These are phyloP conservation scores for Fistularia commersonii DNA, from an alignment of 2,797 vertebrate genomes.

Conservation along the genomic window DNA sequence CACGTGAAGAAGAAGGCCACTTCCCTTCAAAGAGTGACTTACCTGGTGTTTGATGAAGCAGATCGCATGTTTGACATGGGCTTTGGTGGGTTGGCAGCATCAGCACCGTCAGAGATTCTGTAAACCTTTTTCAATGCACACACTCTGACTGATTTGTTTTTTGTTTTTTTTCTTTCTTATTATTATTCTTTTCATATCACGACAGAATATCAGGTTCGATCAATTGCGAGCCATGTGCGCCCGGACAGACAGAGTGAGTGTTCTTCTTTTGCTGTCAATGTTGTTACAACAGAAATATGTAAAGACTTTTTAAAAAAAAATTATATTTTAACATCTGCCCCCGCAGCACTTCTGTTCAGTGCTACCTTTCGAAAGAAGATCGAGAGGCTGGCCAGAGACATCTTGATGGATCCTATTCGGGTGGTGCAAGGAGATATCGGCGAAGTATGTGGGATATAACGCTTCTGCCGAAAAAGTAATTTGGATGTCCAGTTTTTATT, in stretches of 20 bases:
- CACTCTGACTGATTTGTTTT: too few relatives aligned
- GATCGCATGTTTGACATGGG: slow-evolving; percentile 99
- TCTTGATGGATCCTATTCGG: slow-evolving; percentile 92
- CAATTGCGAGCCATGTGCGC: slow-evolving; percentile 92
- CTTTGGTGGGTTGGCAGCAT: slow-evolving; percentile 80
- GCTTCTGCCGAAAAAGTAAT: background rate
- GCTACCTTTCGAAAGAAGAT: slow-evolving; percentile 99
- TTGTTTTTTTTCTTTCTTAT: background rate
- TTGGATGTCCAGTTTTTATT: too few relatives aligned
- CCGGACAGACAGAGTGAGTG: slow-evolving; percentile 97
- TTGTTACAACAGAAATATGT: too few relatives aligned
- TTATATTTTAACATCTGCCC: background rate
- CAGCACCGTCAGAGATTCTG: background rate
- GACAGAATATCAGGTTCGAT: slow-evolving; percentile 96
- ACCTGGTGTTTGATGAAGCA: slow-evolving; percentile 98
- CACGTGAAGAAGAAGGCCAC: slow-evolving; percentile 99
- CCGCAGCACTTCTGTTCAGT: slow-evolving; percentile 93
- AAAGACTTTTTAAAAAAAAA: background rate
- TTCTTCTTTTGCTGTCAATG: background rate
- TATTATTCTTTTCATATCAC: background rate
- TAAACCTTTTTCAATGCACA: too few relatives aligned
- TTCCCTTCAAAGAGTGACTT: slow-evolving; percentile 93
- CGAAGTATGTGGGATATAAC: slow-evolving; percentile 77
- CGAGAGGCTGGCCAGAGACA: slow-evolving; percentile 93
- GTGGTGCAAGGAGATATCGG: slow-evolving; percentile 98